Percentiles rank a stretch among this genome's conserved stretches.
Evolutionary conservation across 1,140 invertebrate genomes (phyloP).

Genomic region (Papilio xuthus): DNA sequence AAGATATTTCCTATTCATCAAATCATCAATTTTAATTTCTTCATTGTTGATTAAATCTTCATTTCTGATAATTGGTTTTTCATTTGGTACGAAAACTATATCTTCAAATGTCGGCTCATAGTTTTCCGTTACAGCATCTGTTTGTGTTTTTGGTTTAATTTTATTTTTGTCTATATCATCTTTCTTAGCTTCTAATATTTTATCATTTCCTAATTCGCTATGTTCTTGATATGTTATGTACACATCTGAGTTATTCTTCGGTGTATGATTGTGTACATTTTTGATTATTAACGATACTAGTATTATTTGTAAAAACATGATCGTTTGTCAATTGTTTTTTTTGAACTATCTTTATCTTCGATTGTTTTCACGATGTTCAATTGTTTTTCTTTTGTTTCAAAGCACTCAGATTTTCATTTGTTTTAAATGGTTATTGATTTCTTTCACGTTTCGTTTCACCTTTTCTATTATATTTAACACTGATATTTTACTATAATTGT

Average conservation of each 20-base stretch:
- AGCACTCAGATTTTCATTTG: background rate
- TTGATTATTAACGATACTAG: background rate
- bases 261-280: background rate
- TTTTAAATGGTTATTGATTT: too few species aligned
- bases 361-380: background rate
- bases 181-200: background rate
- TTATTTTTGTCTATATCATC: constrained; percentile 9
- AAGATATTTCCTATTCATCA: constrained; percentile 42
- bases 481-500: too few species aligned
- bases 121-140: constrained; percentile 5
- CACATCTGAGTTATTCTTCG: constrained; percentile 51
- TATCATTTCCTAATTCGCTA: constrained; percentile 45
- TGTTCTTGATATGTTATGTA: constrained; percentile 54
- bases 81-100: constrained; percentile 59
- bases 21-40: constrained; percentile 12
- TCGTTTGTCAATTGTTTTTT: background rate
- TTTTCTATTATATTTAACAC: too few species aligned
- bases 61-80: constrained; percentile 46
- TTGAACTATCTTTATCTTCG: background rate
- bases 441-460: too few species aligned
- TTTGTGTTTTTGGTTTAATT: background rate
- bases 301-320: background rate
- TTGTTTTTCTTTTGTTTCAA: background rate
- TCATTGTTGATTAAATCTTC: constrained; percentile 37
- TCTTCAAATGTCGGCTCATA: constrained; percentile 36